phyloP scores from a whole-genome alignment of 1,140 invertebrate genomes.

The Lordiphosa mommai region DNA sequence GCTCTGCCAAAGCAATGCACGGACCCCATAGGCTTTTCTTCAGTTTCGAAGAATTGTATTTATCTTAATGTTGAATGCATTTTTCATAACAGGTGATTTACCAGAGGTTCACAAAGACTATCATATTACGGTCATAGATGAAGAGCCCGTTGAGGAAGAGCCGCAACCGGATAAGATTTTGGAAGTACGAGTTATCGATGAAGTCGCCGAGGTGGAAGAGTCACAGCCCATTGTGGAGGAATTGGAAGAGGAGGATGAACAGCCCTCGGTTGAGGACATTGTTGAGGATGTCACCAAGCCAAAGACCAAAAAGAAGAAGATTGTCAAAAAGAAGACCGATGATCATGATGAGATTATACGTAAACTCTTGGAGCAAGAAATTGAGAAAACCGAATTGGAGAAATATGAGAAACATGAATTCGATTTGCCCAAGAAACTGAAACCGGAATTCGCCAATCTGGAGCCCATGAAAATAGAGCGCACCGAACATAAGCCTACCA shows the following conservation, averaged over 20 bases:
- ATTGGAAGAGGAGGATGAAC: constrained; percentile 57
- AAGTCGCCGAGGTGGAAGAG: constrained; percentile 45
- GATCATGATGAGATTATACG: constrained; percentile 76
- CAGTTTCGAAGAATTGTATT: neutral
- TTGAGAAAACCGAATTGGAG: constrained; percentile 76
- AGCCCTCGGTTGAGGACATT: constrained; percentile 24
- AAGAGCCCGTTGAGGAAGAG: constrained; percentile 57
- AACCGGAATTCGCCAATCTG: constrained; percentile 64
- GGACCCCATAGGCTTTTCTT: constrained; percentile 25
- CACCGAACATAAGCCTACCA: constrained; percentile 73
- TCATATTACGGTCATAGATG: constrained; percentile 65
- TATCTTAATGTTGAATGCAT: constrained; percentile 30
- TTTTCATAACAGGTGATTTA: constrained; percentile 66
- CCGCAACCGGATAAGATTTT: constrained; percentile 49
- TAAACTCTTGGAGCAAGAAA: constrained; percentile 70
- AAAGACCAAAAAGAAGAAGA: constrained; percentile 67
- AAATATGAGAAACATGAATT: constrained; percentile 74
- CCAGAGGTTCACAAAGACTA: constrained; percentile 64
- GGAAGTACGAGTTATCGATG: constrained; percentile 65
- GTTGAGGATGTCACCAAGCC: constrained; percentile 46
- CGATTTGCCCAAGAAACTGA: constrained; percentile 64
- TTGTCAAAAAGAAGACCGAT: constrained; percentile 66
- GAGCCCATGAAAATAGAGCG: constrained; percentile 73
- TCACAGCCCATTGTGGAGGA: constrained; percentile 66
- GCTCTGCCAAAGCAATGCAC: constrained; percentile 60